Base-by-base conservation (phyloP, 2,888 invertebrate species). In the Colletes collaris region DNA sequence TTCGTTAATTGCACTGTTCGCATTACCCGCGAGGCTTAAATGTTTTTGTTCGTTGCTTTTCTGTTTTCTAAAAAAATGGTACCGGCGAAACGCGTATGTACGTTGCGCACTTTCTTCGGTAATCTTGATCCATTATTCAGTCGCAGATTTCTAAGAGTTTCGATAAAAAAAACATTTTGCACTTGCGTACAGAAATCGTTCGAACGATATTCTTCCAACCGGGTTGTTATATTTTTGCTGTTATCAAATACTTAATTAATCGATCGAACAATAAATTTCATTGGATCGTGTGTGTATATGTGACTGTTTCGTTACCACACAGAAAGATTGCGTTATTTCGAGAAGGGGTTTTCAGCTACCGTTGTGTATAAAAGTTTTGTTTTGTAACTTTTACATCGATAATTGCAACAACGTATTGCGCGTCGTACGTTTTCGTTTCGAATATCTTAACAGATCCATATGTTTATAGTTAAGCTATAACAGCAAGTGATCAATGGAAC, bases 401-500 rank as follows among this genome's bases (percentile, higher is more conserved):
- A 59, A 65, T 11, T 37, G 16, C 27, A 19, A 44, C 49, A 11
- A 44, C 19, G 19, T 50, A 27, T 77, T 78, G 66, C 64, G 35
- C 73, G 67, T 64, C 67, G 63, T 35, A 69, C 52, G n/a, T 74
- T 76, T 67, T 72, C 56, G 50, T 80, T 55, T 52, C 65, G 55
- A 81, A 80, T 76, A 72, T 60, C 65, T 81, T 76, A 71, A 60
- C 16, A 76, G 68, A 19, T 65, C 76, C 79, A 83, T 84, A 83
- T 83, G 84, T 84, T 84, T 81, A 76, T 78, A 84, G 76, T 81
- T 72, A 77, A 71, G 78, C 76, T 78, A 81, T 84, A 84, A 79
- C 68, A 71, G 76, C 69, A 64, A 76, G 76, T 83, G 84, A 84
- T 84, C 84, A 84, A 84, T 84, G 84, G 84, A 81, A 84, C 77